A percentile compares a stretch with the other conserved stretches of the same genome.
These are phyloP conservation scores for Trinorchestia longiramus DNA, from an alignment of 1,140 invertebrate species.

Conservation along the genomic window DNA sequence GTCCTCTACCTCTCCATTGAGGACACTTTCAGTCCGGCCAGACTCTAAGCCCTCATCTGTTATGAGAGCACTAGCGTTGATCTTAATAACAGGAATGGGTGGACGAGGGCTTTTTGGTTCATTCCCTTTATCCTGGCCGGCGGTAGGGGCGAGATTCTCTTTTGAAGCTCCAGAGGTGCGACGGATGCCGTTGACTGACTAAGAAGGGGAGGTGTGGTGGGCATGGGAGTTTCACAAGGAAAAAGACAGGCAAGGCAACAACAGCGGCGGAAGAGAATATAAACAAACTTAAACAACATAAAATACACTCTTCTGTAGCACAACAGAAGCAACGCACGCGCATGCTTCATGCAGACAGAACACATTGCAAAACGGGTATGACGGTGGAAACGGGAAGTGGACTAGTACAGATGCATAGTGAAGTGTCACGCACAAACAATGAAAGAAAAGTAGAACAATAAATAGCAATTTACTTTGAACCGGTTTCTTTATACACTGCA, in stretches of 20 bases:
- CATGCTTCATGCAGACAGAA: neutral
- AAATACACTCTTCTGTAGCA: neutral
- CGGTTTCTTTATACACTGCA: neutral
- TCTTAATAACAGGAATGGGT: neutral
- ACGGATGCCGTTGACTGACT: neutral
- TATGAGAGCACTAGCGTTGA: neutral
- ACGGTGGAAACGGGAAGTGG: neutral
- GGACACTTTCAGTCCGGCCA: no score
- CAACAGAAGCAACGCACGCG: neutral
- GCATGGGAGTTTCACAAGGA: neutral
- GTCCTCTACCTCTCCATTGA: neutral
- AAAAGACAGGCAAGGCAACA: neutral
- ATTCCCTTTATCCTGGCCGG: neutral
- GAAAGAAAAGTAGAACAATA: neutral
- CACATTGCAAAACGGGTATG: neutral
- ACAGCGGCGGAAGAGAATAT: neutral
- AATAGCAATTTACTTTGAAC: neutral
- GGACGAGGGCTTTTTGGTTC: neutral
- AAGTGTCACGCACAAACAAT: neutral
- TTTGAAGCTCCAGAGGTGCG: neutral
- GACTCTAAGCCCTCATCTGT: neutral
- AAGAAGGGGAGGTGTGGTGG: neutral
- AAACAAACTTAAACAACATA: neutral
- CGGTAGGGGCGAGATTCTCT: neutral
- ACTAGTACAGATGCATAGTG: neutral